A percentile compares a stretch with the other conserved stretches of the same genome.
These are phyloP conservation scores for Scomber colias DNA, from an alignment of 2,113 vertebrate genomes.

Conservation along the genomic window DNA sequence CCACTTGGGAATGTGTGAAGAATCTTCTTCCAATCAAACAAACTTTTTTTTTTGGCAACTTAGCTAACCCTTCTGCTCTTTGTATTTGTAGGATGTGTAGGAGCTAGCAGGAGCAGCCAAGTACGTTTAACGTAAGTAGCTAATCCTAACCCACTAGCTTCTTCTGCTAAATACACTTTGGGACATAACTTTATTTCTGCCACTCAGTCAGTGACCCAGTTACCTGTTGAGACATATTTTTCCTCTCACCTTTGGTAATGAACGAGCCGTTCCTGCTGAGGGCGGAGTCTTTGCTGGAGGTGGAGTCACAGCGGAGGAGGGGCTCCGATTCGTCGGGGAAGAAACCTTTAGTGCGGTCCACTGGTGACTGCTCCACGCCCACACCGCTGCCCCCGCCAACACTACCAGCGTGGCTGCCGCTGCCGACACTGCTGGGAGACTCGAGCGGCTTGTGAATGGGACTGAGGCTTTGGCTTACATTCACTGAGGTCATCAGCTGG, in stretches of 20 bases:
- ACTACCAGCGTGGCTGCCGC: slow-evolving; percentile 12
- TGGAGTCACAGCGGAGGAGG: slow-evolving; percentile 96
- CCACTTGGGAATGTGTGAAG: too few species aligned
- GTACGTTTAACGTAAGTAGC: too few species aligned
- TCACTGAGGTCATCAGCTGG: slow-evolving; percentile 88
- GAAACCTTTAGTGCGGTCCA: slow-evolving; percentile 93
- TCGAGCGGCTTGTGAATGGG: slow-evolving; percentile 87
- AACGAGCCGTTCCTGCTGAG: slow-evolving; percentile 97
- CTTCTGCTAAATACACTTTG: too few species aligned
- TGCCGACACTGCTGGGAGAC: slow-evolving; percentile 57
- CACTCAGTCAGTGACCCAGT: too few species aligned
- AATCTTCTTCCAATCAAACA: too few species aligned
- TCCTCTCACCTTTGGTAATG: slow-evolving; percentile 96
- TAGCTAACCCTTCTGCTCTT: not conserved
- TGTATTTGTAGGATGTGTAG: not conserved
- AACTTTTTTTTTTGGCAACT: not conserved
- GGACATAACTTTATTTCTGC: too few species aligned
- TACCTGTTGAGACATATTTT: not conserved
- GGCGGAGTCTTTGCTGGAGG: slow-evolving; percentile 96
- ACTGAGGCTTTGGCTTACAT: slow-evolving; percentile 85
- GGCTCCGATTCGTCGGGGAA: slow-evolving; percentile 96
- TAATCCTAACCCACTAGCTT: too few species aligned
- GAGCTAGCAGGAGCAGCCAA: too few species aligned
- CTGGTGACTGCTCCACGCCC: slow-evolving; percentile 89
- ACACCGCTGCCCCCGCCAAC: slow-evolving; percentile 53